phyloP scores from a whole-genome alignment of 35 echinoderm and acorn worm species.

The Acanthaster planci region DNA sequence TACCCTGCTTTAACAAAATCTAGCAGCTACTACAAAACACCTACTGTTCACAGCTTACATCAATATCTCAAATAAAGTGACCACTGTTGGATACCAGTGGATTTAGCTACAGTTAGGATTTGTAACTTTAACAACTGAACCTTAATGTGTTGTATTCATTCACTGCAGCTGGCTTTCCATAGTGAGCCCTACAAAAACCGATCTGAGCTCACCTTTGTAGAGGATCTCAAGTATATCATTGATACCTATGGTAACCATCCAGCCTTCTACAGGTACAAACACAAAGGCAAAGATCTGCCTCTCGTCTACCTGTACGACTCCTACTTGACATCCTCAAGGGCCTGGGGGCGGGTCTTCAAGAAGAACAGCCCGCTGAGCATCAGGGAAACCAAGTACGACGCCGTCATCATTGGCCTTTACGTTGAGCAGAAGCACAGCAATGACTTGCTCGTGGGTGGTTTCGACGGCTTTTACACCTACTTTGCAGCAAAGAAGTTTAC shows the following conservation, averaged over 20 bases:
- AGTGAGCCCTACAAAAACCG: slow-evolving; percentile 92
- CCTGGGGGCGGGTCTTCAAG: slow-evolving; percentile 72
- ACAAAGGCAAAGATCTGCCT: slow-evolving; percentile 49
- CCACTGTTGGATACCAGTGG: no score
- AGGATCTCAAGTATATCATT: slow-evolving; percentile 87
- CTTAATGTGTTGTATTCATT: slow-evolving; percentile 15
- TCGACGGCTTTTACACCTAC: slow-evolving; percentile 97
- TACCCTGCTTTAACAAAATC: no score
- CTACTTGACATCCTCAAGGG: slow-evolving; percentile 58
- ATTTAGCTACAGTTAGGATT: no score
- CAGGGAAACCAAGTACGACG: slow-evolving; percentile 74
- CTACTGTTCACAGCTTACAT: no score
- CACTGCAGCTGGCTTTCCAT: slow-evolving; percentile 83
- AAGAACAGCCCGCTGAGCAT: slow-evolving; percentile 40
- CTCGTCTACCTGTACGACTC: slow-evolving; percentile 93
- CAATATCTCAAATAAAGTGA: no score
- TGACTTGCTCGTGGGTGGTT: slow-evolving; percentile 58
- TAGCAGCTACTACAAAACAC: no score
- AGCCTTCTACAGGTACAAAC: slow-evolving; percentile 68
- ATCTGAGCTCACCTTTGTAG: slow-evolving; percentile 47
- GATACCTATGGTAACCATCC: slow-evolving; percentile 83
- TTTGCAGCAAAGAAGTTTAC: slow-evolving; percentile 92
- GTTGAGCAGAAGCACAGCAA: slow-evolving; percentile 68
- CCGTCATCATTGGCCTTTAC: slow-evolving; percentile 74
- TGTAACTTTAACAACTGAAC: neutral